Evolutionary conservation across 2,888 invertebrate genomes (phyloP).

Genomic region (Drosophila siamana): DNA sequence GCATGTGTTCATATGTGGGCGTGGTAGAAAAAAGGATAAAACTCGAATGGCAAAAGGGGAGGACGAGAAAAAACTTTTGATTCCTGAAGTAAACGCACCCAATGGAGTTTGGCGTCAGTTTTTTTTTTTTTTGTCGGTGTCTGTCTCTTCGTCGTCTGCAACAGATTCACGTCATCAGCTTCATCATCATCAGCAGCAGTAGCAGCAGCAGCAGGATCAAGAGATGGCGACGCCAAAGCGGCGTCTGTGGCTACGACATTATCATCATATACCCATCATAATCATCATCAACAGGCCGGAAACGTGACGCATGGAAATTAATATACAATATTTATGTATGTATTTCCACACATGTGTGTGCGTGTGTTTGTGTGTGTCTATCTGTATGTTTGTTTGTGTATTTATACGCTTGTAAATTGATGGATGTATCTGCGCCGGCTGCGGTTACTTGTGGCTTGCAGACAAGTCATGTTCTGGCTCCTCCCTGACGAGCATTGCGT

Average conservation of each 20-base stretch:
- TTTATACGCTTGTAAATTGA: slow-evolving; percentile 42
- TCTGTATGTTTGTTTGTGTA: slow-evolving; percentile 10
- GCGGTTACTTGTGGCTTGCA: slow-evolving; percentile 20
- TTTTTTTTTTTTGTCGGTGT: too few relatives aligned
- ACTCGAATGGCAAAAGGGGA: neutral
- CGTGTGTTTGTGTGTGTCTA: slow-evolving; percentile 15
- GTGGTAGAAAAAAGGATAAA: slow-evolving; percentile 11
- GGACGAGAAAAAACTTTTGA: slow-evolving; percentile 43
- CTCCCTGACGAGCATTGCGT: slow-evolving; percentile 53
- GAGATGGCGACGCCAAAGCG: slow-evolving; percentile 6
- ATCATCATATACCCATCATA: slow-evolving; percentile 45
- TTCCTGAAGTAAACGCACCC: slow-evolving; percentile 49
- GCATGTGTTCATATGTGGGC: slow-evolving; percentile 10
- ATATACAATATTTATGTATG: slow-evolving; percentile 47
- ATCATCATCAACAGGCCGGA: slow-evolving; percentile 63
- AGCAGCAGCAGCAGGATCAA: too few relatives aligned
- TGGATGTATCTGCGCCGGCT: slow-evolving; percentile 51
- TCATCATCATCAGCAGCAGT: slow-evolving; percentile 25
- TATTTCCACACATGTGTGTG: slow-evolving; percentile 22
- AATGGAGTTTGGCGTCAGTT: slow-evolving; percentile 60
- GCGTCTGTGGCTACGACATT: slow-evolving; percentile 24
- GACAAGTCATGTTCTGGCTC: slow-evolving; percentile 8
- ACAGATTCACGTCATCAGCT: slow-evolving; percentile 37
- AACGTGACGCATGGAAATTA: slow-evolving; percentile 71
- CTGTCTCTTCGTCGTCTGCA: slow-evolving; percentile 22